Base-by-base conservation (phyloP, 2,888 invertebrate genomes). In the Stictocephala bisonia region DNA sequence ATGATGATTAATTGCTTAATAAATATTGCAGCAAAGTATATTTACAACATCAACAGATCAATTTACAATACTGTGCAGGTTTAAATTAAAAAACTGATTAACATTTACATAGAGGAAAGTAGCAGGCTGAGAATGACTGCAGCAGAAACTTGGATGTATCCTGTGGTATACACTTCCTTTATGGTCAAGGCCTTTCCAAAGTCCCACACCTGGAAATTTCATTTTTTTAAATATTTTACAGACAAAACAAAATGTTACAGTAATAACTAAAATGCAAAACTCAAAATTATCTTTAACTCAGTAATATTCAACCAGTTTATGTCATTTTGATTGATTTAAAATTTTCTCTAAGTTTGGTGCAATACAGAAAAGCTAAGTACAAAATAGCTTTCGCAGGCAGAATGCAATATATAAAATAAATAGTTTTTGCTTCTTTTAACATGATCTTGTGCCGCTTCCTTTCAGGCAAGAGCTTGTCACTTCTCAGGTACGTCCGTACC, bases 141-240 rank as follows among this genome's bases (percentile, higher is more conserved):
- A 24, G 84, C 74, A 24, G 80, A 86, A 22, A 87, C 77, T 84
- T 90, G 88, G 75, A 83, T 81, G 83, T 90, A 91, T 79, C 91
- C 91, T 78, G 93, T 93, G 9, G 86, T 82, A 80, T 93, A 92
- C 2, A 95, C 93, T 83, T 92, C 90, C 81, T 90, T 91, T 72
- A 94, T 88, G 6, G 90, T 87, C 58, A 94, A 85, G 77, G 90
- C 91, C 80, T 88, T 88, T 24, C 93, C 93, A 0, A 90, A 86
- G 80, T 95, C 94, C 94, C 94, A 95, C 83, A 80, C 88, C 93
- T 92, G 82, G 72, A 86, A 84, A 72, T n/a, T n/a, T n/a, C n/a
- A n/a, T n/a, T n/a, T n/a, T n/a, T n/a, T n/a, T 70, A 40, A 22
- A 31, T 11, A 7, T 11, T 13, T 20, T 44, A 2, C 22, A 11